These are phyloP conservation scores for Gracilinanus agilis DNA, from an alignment of 2,113 vertebrate genomes.

Conservation along the genomic window DNA sequence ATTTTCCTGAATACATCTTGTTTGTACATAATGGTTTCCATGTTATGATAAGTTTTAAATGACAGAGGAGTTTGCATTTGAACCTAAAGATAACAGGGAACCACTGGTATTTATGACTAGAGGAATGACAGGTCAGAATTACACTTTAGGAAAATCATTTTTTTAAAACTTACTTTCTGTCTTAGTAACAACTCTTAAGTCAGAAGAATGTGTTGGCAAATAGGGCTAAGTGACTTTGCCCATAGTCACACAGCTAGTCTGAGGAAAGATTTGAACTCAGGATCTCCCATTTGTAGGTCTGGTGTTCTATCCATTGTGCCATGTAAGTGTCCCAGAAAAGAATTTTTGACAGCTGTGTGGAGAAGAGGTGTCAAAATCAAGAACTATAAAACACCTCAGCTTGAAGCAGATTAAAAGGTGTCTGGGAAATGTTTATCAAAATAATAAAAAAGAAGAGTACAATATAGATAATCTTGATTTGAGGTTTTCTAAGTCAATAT, in stretches of 20 bases:
- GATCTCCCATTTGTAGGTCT: too few relatives aligned
- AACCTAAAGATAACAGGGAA: neutral
- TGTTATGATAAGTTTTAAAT: neutral
- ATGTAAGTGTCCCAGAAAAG: too few relatives aligned
- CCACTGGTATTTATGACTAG: neutral
- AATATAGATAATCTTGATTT: neutral
- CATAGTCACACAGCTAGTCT: too few relatives aligned
- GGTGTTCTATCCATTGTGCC: too few relatives aligned
- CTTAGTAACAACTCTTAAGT: too few relatives aligned
- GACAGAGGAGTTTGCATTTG: neutral
- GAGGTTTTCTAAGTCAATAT: neutral
- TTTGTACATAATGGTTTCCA: neutral
- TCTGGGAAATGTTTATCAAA: neutral
- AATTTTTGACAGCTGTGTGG: too few relatives aligned
- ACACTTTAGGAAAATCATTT: neutral
- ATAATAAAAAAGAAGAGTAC: neutral
- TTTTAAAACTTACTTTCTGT: too few relatives aligned
- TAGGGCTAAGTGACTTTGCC: too few relatives aligned
- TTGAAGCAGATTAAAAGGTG: neutral
- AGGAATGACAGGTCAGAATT: neutral
- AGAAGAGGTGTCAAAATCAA: neutral
- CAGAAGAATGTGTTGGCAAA: too few relatives aligned
- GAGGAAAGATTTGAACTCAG: too few relatives aligned
- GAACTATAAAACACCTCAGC: neutral
- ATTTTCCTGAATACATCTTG: neutral